Base-by-base conservation (phyloP, 2,113 vertebrate species). In the Geothlypis trichas region DNA sequence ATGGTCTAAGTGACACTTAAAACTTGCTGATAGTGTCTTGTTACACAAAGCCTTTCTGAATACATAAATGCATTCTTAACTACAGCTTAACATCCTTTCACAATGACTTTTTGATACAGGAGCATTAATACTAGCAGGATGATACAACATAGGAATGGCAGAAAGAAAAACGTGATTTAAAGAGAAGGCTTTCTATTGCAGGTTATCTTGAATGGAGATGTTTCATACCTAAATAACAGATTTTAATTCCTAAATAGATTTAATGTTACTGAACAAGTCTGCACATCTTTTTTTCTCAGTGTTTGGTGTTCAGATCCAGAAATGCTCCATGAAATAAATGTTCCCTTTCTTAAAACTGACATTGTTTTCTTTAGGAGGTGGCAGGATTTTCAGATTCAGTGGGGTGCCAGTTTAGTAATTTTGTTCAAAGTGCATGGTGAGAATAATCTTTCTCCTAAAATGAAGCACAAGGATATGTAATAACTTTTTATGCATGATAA, bases 401-500 rank as follows among this genome's bases (percentile, higher is more conserved):
- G 96, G 98, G 97, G 98, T 97, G 98, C 98, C 98, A 96, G 96
- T 93, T 97, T 97, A 92, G 98, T 98, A 98, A 98, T 98, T 98
- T 98, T 98, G 95, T 97, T 98, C 97, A 92, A 91, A 97, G 83
- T 98, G 96, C 98, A 98, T 98, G 98, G 98, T 97, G 98, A 98
- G 98, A 98, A 98, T 98, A 98, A 98, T 98, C 97, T 98, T 85
- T 98, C 91, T 98, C 96, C 95, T 96, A 98, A 98, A 98, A 98
- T 97, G 97, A 98, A 98, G 96, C 97, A 94, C 97, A 96, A 97
- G 93, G 97, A 98, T 98, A 98, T 98, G 97, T 98, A 98, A 98
- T 98, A 98, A 98, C 97, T 98, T 98, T 98, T 98, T 98, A 98
- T 98, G 98, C 98, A 98, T 98, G 98, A 98, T 99, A 98, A 98